These are phyloP conservation scores for Hydrotaea diabolus DNA, from an alignment of 2,888 invertebrate species.

Conservation along the genomic window DNA sequence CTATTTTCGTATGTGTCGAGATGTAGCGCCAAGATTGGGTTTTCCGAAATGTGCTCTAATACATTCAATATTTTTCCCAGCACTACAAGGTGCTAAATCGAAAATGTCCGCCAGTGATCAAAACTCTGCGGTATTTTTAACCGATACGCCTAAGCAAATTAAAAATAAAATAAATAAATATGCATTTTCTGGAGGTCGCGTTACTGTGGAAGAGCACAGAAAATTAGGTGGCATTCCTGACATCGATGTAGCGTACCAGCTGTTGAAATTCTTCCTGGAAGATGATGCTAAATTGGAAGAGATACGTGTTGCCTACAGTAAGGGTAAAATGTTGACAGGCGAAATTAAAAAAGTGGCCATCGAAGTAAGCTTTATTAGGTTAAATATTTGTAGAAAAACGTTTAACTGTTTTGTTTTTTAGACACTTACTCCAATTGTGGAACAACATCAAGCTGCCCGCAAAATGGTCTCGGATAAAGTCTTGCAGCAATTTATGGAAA, in stretches of 20 bases:
- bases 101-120: slow-evolving; percentile 99
- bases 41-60: slow-evolving; percentile 92
- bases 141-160: slow-evolving; percentile 96
- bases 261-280: slow-evolving; percentile 96
- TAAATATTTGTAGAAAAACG: slow-evolving; percentile 16
- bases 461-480: slow-evolving; percentile 92
- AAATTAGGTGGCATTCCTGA: slow-evolving; percentile 96
- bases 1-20: slow-evolving; percentile 99
- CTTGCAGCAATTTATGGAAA: slow-evolving; percentile 91
- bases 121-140: slow-evolving; percentile 96
- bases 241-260: slow-evolving; percentile 97
- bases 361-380: slow-evolving; percentile 80
- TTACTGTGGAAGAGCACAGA: slow-evolving; percentile 96
- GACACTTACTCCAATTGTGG: slow-evolving; percentile 88
- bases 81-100: slow-evolving; percentile 96
- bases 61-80: slow-evolving; percentile 95
- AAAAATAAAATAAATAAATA: slow-evolving; percentile 98
- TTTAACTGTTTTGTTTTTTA: slow-evolving; percentile 57
- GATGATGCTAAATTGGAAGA: slow-evolving; percentile 92
- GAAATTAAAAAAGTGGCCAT: slow-evolving; percentile 96
- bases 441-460: slow-evolving; percentile 90
- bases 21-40: slow-evolving; percentile 96
- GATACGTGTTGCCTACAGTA: slow-evolving; percentile 82
- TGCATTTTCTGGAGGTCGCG: slow-evolving; percentile 98
- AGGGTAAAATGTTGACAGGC: slow-evolving; percentile 94